These are phyloP conservation scores for Ophion slaviceki DNA, from an alignment of 2,888 invertebrate species.

Conservation along the genomic window DNA sequence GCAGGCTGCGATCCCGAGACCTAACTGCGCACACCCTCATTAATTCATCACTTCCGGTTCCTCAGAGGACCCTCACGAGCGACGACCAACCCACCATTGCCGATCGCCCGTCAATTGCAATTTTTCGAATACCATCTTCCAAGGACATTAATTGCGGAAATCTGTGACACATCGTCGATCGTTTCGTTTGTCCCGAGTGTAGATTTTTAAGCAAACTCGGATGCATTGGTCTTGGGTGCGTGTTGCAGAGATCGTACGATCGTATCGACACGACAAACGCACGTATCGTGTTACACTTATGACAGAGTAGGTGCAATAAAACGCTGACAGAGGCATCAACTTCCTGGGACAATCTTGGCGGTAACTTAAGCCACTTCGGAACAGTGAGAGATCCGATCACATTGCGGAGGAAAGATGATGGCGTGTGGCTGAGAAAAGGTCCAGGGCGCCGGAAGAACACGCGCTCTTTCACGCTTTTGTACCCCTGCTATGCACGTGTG, in stretches of 20 bases:
- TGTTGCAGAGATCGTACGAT: conserved; percentile 27
- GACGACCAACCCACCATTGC: no score
- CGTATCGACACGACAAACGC: conserved; percentile 40
- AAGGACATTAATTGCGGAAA: neutral
- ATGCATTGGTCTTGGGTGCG: conserved; percentile 11
- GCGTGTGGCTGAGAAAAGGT: conserved; percentile 13
- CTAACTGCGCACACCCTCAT: no score
- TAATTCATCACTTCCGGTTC: no score
- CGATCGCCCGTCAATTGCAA: no score
- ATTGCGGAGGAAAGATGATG: conserved; percentile 50
- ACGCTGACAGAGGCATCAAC: conserved; percentile 30
- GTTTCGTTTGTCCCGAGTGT: neutral
- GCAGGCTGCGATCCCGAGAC: no score
- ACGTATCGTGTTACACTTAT: no score
- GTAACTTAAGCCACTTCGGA: conserved; percentile 60
- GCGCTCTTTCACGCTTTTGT: conserved; percentile 10
- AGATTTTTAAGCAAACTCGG: neutral
- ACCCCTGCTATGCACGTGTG: neutral
- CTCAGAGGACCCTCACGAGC: no score
- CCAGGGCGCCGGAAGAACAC: conserved; percentile 41
- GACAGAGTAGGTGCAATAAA: no score
- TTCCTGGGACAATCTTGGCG: conserved; percentile 62
- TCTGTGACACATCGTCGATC: neutral
- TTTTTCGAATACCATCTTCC: no score
- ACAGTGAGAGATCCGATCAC: conserved; percentile 56